Evolutionary conservation across 2,888 invertebrate genomes (phyloP).

Genomic region (Drosophila dives): DNA sequence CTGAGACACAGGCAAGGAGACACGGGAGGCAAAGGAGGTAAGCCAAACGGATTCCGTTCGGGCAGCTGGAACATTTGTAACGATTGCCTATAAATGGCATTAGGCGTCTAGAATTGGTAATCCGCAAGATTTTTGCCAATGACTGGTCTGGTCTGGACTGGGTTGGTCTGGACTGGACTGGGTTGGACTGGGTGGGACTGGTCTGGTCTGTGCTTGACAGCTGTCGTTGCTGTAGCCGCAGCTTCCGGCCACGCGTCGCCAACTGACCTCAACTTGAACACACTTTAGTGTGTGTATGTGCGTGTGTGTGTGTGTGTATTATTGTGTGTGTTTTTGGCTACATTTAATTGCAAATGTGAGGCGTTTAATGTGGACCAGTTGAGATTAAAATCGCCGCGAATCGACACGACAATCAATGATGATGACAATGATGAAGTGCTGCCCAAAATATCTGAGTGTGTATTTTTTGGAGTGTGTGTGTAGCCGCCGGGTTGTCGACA

Average conservation of each 20-base stretch:
- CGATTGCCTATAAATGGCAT: slow-evolving; percentile 79
- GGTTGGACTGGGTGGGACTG: not conserved
- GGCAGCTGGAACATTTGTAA: slow-evolving; percentile 76
- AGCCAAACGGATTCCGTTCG: slow-evolving; percentile 21
- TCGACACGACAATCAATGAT: slow-evolving; percentile 72
- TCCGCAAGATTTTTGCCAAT: slow-evolving; percentile 75
- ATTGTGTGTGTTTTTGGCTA: slow-evolving; percentile 27
- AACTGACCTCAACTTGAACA: slow-evolving; percentile 71
- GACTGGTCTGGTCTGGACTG: slow-evolving; percentile 15
- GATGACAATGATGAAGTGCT: slow-evolving; percentile 67
- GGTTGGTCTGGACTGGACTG: not conserved
- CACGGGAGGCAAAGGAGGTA: slow-evolving; percentile 3
- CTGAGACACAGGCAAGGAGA: not conserved
- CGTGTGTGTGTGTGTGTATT: slow-evolving; percentile 15
- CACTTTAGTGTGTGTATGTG: slow-evolving; percentile 20
- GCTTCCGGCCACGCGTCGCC: slow-evolving; percentile 67
- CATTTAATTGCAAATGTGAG: slow-evolving; percentile 80
- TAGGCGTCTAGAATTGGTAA: slow-evolving; percentile 81
- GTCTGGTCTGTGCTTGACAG: slow-evolving; percentile 47
- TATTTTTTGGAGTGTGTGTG: slow-evolving; percentile 20
- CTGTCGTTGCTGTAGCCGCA: slow-evolving; percentile 39
- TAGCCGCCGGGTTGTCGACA: slow-evolving; percentile 68
- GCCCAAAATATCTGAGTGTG: slow-evolving; percentile 13
- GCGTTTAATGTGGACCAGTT: slow-evolving; percentile 71
- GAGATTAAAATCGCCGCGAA: slow-evolving; percentile 77